Conservation (phyloP, 2,888 invertebrate genomes). For the Cheilosia vernalis region DNA sequence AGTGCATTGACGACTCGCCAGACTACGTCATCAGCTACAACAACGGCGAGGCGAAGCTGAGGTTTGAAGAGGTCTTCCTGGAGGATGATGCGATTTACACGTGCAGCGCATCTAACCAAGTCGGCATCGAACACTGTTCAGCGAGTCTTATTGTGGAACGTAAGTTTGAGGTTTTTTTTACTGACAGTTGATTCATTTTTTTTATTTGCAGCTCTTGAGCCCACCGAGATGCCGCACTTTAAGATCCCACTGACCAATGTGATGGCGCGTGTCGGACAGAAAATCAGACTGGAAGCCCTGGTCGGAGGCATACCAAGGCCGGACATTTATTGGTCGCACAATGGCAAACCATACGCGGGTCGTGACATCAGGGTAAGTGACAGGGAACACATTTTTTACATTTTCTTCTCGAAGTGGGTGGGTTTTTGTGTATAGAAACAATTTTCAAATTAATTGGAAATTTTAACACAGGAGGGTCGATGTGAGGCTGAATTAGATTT, state of each 20-base stretch:
- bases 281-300: constrained; percentile 88
- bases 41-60: constrained; percentile 90
- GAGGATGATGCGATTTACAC: constrained; percentile 89
- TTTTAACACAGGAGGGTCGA: not conserved
- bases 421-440: constrained; percentile 15
- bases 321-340: constrained; percentile 87
- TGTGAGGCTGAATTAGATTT: not conserved
- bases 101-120: constrained; percentile 88
- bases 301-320: constrained; percentile 87
- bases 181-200: not conserved
- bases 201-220: constrained; percentile 85
- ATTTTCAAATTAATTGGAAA: constrained; percentile 33
- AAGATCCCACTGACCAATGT: constrained; percentile 87
- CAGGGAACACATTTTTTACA: constrained; percentile 23
- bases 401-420: constrained; percentile 31
- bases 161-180: constrained; percentile 82
- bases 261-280: constrained; percentile 90
- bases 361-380: constrained; percentile 86
- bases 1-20: constrained; percentile 88
- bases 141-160: constrained; percentile 88
- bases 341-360: constrained; percentile 87
- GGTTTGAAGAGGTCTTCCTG: constrained; percentile 87
- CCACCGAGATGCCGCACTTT: constrained; percentile 87
- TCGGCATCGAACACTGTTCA: constrained; percentile 87
- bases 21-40: constrained; percentile 91